Percentiles rank a stretch among this genome's conserved stretches.
These are phyloP conservation scores for Sebastes hubbsi DNA, from an alignment of 2,797 vertebrate genomes.

Conservation along the genomic window DNA sequence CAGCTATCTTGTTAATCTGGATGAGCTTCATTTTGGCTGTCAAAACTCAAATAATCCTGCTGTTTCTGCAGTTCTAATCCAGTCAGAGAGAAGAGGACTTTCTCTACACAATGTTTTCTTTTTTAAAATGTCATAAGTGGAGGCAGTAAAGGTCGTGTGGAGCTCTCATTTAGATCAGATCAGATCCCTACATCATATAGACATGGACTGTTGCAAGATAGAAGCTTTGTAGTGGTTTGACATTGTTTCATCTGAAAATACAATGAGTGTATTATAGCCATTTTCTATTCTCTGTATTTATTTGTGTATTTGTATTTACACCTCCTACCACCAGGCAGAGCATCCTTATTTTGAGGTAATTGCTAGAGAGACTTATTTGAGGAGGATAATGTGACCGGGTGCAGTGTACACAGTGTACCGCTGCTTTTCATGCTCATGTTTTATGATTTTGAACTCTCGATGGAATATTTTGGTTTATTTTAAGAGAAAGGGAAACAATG, in stretches of 20 bases:
- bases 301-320: slow-evolving; percentile 7
- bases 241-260: not conserved
- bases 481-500: not conserved
- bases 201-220: not conserved
- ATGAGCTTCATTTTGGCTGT: not conserved
- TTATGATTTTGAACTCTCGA: not conserved
- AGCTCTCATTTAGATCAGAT: not conserved
- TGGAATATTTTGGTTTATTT: not conserved
- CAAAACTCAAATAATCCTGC: slow-evolving; percentile 7
- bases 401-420: not conserved
- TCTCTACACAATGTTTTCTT: not conserved
- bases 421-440: not conserved
- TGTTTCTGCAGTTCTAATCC: not conserved
- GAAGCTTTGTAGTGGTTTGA: not conserved
- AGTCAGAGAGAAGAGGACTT: not conserved
- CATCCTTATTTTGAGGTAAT: not conserved
- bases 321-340: not conserved
- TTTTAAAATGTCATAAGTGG: slow-evolving; percentile 9
- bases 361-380: not conserved
- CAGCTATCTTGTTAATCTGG: not conserved
- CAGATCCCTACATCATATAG: not conserved
- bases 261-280: not conserved
- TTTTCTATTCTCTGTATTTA: not conserved
- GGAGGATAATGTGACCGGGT: not conserved
- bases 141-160: not conserved